Evolutionary conservation across 2,797 vertebrate species (phyloP), one percentile per base, ranked within the genome.

Genomic region (Dromococcyx pavoninus): DNA sequence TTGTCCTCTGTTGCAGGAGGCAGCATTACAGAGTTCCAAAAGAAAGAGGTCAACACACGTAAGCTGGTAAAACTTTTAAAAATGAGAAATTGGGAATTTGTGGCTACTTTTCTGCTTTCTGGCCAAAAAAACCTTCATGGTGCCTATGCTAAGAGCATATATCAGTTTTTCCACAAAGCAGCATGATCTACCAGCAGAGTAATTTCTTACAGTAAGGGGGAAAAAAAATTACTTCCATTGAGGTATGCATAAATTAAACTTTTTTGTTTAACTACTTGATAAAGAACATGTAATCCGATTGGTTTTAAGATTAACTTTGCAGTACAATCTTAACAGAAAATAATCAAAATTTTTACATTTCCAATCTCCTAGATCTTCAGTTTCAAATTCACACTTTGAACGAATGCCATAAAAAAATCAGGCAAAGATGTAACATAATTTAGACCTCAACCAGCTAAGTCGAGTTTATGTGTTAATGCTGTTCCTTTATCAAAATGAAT

Each of bases 11-110:
- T 10, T 61, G 12, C 0, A 7, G 23, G 11, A 84, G 56, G 56
- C 11, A 11, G 37, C 48, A 50, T 9, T 2, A 0, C 28, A 14
- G 37, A 3, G 16, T 3, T 86, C 37, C 6, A 0, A 81, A 69
- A 85, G 64, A 37, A 72, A 1, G 4, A 65, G 33, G 54, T 39
- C 37, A 72, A 13, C 1, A 7, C 11, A 24, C 27, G 4, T 6
- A 30, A 73, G 37, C 46, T 27, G 74, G 54, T 33, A 78, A 87
- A 75, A 75, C 33, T 71, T 53, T 50, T 23, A 13, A 41, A 81
- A n/a, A 21, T 17, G 37, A 71, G 28, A 65, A 67, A 54, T 18
- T 11, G 11, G 13, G 32, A 84, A 41, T 84, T 74, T 30, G 46
- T 13, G 53, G 28, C 19, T 80, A 18, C 32, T 91, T 91, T 62